These are phyloP conservation scores for Halcyon chelicuti DNA, from an alignment of 2,797 vertebrate species.

Conservation along the genomic window DNA sequence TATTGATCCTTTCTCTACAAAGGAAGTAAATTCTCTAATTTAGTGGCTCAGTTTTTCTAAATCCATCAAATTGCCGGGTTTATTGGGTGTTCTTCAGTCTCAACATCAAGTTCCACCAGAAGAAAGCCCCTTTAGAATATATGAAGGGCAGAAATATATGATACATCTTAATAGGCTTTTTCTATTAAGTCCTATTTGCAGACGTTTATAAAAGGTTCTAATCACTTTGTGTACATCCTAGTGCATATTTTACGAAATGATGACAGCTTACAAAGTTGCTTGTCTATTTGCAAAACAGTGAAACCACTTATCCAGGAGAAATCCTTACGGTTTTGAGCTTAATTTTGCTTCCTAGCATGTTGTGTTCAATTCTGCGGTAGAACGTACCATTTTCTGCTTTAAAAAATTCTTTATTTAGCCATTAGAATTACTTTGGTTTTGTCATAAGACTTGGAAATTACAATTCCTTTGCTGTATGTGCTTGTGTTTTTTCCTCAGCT, in stretches of 20 bases:
- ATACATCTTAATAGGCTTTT: not conserved
- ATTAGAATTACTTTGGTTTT: not conserved
- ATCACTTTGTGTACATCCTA: not conserved
- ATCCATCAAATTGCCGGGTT: not conserved
- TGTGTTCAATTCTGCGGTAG: not conserved
- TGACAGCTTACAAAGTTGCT: not conserved
- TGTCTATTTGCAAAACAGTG: not conserved
- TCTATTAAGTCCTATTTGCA: not conserved
- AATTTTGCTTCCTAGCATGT: not conserved
- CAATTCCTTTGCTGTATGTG: not conserved
- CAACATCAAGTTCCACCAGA: constrained; percentile 22
- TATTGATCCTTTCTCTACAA: constrained; percentile 51
- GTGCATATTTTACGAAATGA: not conserved
- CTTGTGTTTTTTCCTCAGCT: not conserved
- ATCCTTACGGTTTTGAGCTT: not conserved
- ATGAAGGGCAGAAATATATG: not conserved
- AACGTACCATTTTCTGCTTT: not conserved
- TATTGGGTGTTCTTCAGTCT: constrained; percentile 15
- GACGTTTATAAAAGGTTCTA: not conserved
- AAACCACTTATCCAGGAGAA: not conserved
- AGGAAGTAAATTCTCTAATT: constrained; percentile 33
- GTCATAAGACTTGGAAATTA: not conserved
- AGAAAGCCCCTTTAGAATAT: not conserved
- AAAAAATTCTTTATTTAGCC: not conserved
- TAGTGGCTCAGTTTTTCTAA: constrained; percentile 15